Percentiles rank a stretch among this genome's conserved stretches.
These are phyloP conservation scores for Rhopalosiphum padi DNA, from an alignment of 1,140 invertebrate genomes.

Conservation along the genomic window DNA sequence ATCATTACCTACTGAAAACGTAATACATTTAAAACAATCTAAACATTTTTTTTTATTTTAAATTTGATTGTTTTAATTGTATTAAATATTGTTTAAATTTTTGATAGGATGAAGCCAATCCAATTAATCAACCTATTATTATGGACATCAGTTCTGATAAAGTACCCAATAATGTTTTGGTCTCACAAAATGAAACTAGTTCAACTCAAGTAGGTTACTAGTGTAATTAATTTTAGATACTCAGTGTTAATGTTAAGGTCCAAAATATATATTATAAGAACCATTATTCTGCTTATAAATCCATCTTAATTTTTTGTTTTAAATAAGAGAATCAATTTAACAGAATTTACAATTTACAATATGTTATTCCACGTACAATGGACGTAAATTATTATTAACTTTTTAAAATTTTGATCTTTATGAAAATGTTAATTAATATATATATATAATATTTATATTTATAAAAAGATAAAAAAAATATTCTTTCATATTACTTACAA, in stretches of 20 bases:
- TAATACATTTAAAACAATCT: background rate
- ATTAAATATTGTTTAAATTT: conserved; percentile 7
- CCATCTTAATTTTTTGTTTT: background rate
- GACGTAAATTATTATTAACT: background rate
- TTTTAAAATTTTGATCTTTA: background rate
- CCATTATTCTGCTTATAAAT: background rate
- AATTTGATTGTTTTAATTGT: background rate
- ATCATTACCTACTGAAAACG: background rate
- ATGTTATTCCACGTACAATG: too few relatives aligned
- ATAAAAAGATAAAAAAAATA: too few relatives aligned
- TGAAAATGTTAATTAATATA: too few relatives aligned
- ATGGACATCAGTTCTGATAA: conserved; percentile 14
- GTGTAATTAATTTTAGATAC: background rate
- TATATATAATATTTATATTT: too few relatives aligned
- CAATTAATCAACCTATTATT: conserved; percentile 47
- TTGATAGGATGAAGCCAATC: conserved; percentile 24
- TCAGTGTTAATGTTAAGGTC: background rate
- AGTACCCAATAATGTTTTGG: background rate
- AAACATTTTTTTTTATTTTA: background rate
- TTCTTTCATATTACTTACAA: too few relatives aligned
- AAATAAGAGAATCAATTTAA: background rate
- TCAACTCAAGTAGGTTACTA: background rate
- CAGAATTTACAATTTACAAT: background rate
- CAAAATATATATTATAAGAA: background rate
- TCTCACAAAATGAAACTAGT: background rate